phyloP scores from a whole-genome alignment of 2,113 vertebrate genomes.

The Gobiocypris rarus region DNA sequence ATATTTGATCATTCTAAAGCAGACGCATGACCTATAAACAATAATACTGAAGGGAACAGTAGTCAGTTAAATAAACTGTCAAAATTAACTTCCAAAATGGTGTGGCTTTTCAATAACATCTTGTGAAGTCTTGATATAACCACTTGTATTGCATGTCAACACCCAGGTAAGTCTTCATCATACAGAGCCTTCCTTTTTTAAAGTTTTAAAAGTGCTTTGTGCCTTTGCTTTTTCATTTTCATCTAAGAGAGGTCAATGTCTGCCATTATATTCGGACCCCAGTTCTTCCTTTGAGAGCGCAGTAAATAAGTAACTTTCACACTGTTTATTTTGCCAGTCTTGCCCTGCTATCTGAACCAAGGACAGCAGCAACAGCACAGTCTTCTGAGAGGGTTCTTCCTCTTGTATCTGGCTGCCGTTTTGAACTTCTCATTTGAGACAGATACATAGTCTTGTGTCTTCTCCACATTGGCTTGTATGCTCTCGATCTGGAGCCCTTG shows the following conservation, averaged over 20 bases:
- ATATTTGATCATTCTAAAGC: background rate
- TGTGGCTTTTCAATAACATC: background rate
- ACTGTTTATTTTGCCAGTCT: background rate
- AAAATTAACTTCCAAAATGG: background rate
- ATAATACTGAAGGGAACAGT: background rate
- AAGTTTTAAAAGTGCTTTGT: constrained; percentile 4
- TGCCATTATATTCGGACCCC: constrained; percentile 32
- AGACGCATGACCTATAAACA: background rate
- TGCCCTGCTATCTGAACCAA: constrained; percentile 72
- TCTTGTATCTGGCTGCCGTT: constrained; percentile 85
- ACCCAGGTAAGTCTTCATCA: background rate
- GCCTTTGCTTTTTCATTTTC: constrained; percentile 60
- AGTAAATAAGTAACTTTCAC: constrained; percentile 35
- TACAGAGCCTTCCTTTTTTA: background rate
- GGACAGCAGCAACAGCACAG: constrained; percentile 92
- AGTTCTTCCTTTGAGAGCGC: constrained; percentile 45
- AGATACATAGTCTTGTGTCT: constrained; percentile 85
- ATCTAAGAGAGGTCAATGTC: constrained; percentile 60
- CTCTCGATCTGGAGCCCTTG: constrained; percentile 87
- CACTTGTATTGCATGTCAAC: background rate
- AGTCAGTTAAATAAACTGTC: background rate
- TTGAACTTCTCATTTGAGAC: constrained; percentile 87
- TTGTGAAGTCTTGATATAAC: background rate
- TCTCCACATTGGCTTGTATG: constrained; percentile 86
- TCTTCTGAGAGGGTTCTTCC: constrained; percentile 83